A percentile compares a stretch with the other conserved stretches of the same genome.
These are phyloP conservation scores for Neoarius graeffei DNA, from an alignment of 2,113 vertebrate genomes.

Conservation along the genomic window DNA sequence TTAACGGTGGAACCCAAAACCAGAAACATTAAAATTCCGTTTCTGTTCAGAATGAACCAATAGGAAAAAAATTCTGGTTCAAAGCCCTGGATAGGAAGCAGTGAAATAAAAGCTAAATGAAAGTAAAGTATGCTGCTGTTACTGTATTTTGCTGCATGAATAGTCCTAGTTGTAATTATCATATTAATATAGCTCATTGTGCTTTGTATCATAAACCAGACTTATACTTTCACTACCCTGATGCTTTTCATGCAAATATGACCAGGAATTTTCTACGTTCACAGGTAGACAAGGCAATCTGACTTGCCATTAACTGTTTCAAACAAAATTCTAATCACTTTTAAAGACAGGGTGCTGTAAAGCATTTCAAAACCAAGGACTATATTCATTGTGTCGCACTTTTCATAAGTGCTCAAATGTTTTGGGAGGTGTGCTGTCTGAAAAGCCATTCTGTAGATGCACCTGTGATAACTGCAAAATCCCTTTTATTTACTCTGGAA, in stretches of 20 bases:
- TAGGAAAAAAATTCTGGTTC: too few relatives aligned
- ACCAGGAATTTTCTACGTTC: neutral
- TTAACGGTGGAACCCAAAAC: too few relatives aligned
- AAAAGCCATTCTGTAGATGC: neutral
- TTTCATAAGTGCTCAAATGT: neutral
- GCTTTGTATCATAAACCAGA: neutral
- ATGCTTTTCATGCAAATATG: neutral
- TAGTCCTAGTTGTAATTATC: neutral
- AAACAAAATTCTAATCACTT: neutral
- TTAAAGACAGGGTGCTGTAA: neutral
- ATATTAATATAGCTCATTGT: neutral
- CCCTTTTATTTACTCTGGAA: neutral
- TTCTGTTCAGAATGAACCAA: too few relatives aligned
- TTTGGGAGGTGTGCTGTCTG: neutral
- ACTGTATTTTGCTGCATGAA: neutral
- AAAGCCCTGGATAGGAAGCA: too few relatives aligned
- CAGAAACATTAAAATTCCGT: too few relatives aligned
- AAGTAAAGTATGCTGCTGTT: neutral
- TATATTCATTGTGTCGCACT: neutral
- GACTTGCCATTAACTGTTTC: neutral
- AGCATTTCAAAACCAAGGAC: neutral
- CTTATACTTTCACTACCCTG: neutral
- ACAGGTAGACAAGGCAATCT: neutral
- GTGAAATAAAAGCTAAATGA: neutral
- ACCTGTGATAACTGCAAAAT: neutral